phyloP scores from a whole-genome alignment of 2,888 invertebrate genomes.

The Erebia palarica region DNA sequence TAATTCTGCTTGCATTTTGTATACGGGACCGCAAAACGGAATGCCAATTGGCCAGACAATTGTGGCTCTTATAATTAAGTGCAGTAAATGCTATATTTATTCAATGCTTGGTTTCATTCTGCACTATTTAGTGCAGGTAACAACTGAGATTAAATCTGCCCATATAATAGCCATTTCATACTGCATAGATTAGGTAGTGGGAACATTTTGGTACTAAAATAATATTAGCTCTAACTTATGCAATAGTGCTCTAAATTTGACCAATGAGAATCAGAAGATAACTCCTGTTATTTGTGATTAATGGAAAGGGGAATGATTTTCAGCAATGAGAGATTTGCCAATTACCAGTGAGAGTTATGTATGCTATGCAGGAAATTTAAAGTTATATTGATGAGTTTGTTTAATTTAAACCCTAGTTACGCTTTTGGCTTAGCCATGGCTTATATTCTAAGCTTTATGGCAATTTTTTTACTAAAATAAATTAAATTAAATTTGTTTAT shows the following conservation, averaged over 20 bases:
- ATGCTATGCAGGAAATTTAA: too few species aligned
- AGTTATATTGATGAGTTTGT: too few species aligned
- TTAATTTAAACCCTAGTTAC: too few species aligned
- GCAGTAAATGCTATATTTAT: slow-evolving; percentile 14
- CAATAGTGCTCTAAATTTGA: not conserved
- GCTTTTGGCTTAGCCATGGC: too few species aligned
- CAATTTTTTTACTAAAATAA: too few species aligned
- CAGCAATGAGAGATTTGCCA: too few species aligned
- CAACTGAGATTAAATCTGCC: slow-evolving; percentile 27
- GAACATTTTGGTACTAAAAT: slow-evolving; percentile 1
- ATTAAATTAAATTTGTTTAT: too few species aligned
- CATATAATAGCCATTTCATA: slow-evolving; percentile 23
- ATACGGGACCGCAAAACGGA: slow-evolving; percentile 24
- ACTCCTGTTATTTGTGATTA: not conserved
- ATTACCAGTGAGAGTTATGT: too few species aligned
- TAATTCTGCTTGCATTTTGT: slow-evolving; percentile 26
- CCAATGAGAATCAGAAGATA: not conserved
- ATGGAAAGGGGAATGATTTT: too few species aligned
- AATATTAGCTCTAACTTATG: not conserved
- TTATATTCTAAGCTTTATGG: too few species aligned
- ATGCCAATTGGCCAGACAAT: not conserved
- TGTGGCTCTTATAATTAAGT: not conserved
- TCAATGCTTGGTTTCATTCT: not conserved
- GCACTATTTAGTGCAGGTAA: slow-evolving; percentile 26
- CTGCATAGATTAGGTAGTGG: slow-evolving; percentile 17